Percentiles rank a stretch among this genome's conserved stretches.
phyloP scores from a whole-genome alignment of 2,113 vertebrate genomes.

The Panurus biarmicus region DNA sequence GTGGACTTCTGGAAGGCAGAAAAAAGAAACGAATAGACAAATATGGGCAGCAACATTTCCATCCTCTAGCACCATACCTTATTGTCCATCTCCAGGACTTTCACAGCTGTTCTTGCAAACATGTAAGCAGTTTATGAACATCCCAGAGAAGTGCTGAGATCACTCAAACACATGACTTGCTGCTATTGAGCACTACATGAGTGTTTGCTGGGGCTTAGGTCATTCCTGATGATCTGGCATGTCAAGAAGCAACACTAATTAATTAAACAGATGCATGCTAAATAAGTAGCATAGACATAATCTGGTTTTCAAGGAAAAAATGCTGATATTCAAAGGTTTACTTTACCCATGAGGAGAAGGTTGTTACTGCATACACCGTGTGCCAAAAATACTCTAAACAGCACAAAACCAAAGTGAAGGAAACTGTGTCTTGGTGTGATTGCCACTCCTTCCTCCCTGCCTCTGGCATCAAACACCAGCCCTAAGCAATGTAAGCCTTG shows the following conservation, averaged over 20 bases:
- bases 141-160: background rate
- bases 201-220: background rate
- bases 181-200: background rate
- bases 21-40: background rate
- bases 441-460: background rate
- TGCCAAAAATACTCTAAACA: background rate
- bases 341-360: background rate
- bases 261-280: background rate
- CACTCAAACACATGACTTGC: background rate
- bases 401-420: background rate
- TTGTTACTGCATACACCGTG: background rate
- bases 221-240: background rate
- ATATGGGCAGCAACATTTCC: background rate
- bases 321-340: background rate
- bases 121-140: background rate
- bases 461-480: background rate
- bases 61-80: background rate
- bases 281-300: background rate
- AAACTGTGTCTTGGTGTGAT: background rate
- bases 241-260: background rate
- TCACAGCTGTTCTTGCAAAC: slow-evolving; percentile 6
- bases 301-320: background rate
- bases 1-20: background rate
- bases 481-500: background rate
- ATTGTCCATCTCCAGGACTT: slow-evolving; percentile 1